Evolutionary conservation across 2,113 vertebrate genomes (phyloP).

Genomic region (Indicator maculatus): DNA sequence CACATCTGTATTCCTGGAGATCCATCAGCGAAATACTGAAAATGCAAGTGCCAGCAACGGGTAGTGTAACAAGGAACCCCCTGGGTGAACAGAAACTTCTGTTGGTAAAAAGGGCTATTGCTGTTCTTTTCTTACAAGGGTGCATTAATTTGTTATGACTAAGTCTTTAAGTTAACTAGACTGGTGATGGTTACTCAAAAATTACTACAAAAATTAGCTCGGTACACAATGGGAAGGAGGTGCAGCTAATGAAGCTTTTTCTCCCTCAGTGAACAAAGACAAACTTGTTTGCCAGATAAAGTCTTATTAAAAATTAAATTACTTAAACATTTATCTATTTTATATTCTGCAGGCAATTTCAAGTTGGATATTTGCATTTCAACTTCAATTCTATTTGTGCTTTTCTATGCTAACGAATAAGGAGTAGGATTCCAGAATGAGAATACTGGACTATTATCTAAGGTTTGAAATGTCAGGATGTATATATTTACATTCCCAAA

Average conservation of each 20-base stretch:
- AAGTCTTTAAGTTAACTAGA: not conserved
- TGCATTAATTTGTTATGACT: not conserved
- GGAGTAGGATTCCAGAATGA: not conserved
- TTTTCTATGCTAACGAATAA: not conserved
- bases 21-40: rapidly evolving
- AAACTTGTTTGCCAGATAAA: not conserved
- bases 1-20: not conserved
- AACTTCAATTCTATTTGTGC: not conserved
- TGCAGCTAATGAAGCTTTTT: not conserved
- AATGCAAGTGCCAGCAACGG: not conserved
- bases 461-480: not conserved
- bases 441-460: not conserved
- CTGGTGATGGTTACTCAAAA: not conserved
- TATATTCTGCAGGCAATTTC: not conserved
- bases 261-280: not conserved
- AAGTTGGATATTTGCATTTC: not conserved
- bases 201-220: not conserved
- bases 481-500: not conserved
- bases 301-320: not conserved
- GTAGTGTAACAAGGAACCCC: not conserved
- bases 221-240: not conserved
- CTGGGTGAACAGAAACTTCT: not conserved
- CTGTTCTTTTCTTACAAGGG: not conserved
- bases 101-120: not conserved
- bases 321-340: not conserved